Conservation (phyloP, 1,140 invertebrate species). For the Drosophila bocqueti region DNA sequence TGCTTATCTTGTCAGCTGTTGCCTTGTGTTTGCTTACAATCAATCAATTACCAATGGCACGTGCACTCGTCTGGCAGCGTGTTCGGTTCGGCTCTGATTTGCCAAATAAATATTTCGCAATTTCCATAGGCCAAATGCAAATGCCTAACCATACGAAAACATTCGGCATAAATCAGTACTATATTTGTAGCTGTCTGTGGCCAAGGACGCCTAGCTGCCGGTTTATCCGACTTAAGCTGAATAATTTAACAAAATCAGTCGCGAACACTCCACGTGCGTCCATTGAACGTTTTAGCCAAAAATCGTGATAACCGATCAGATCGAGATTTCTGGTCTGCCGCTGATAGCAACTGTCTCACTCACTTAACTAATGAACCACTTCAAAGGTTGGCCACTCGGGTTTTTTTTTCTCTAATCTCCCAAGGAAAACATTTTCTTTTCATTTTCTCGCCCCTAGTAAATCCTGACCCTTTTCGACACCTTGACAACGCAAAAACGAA, state of each 20-base stretch:
- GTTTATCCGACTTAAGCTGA: conserved; percentile 40
- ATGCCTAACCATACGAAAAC: conserved; percentile 43
- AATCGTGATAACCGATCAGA: conserved; percentile 2
- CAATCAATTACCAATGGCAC: conserved; percentile 59
- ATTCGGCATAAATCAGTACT: conserved; percentile 36
- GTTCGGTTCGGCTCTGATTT: conserved; percentile 41
- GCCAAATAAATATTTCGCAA: conserved; percentile 62
- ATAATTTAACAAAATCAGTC: conserved; percentile 46
- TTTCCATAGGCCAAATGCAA: conserved; percentile 54
- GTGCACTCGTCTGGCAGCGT: conserved; percentile 52
- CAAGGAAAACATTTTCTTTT: conserved; percentile 27
- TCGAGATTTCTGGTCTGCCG: conserved; percentile 6
- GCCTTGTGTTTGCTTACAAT: conserved; percentile 48
- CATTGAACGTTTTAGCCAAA: conserved; percentile 5
- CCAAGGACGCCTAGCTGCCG: conserved; percentile 20
- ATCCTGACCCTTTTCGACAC: conserved; percentile 27
- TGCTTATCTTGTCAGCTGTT: conserved; percentile 68
- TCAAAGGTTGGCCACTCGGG: conserved; percentile 28
- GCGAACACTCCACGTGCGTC: conserved; percentile 18
- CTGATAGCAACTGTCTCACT: conserved; percentile 26
- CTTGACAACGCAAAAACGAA: conserved; percentile 19
- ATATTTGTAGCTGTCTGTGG: conserved; percentile 10
- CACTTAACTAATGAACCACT: conserved; percentile 57
- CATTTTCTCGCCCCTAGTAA: conserved; percentile 8
- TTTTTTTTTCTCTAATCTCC: conserved; percentile 5